Base-by-base conservation (phyloP, 1,140 invertebrate species). In the Vollenhovia emeryi region DNA sequence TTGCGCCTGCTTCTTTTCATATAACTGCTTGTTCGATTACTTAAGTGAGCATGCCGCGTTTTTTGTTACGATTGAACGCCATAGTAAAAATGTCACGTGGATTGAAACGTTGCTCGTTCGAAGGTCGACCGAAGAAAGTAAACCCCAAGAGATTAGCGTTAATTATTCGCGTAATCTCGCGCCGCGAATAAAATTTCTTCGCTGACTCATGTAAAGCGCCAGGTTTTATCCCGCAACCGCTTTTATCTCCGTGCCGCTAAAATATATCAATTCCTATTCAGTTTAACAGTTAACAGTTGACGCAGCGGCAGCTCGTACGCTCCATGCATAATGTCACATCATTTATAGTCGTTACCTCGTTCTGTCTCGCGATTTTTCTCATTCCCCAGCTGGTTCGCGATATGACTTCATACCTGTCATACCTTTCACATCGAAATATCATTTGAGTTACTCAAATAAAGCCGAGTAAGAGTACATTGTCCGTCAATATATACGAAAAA, bases 361-460 rank as follows among this genome's bases (percentile, higher is more conserved):
- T 82, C 78, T 59, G 78, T 82, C 66, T 73, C 78, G 50, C 27
- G 66, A 82, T 82, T 82, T 82, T 82, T 82, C 78, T 43, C 50
- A 18, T 73, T 36, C 27, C 18, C 13, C 50, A 18, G 50, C 50
- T 71, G 50, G 40, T 45, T 57, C 50, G 33, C 78, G 66, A 82
- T 69, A 82, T 48, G 78, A 82, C 66, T 82, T 82, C 78, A 73
- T 59, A 71, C 36, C 64, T 80, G 78, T 71, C 78, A 80, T 80
- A 82, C 66, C 50, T 82, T 82, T 82, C 78, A 82, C 78, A 82
- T 82, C 21, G 66, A 82, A 59, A 71, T 82, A 82, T 82, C 66
- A 73, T 82, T 82, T 11, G 27, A 82, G 36, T 71, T 24, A 68
- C 50, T 82, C 64, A 57, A 82, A 69, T 60, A 59, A 60, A 30